A percentile compares a stretch with the other conserved stretches of the same genome.
Evolutionary conservation across 2,113 vertebrate genomes (phyloP).

Genomic region (Calypte anna): DNA sequence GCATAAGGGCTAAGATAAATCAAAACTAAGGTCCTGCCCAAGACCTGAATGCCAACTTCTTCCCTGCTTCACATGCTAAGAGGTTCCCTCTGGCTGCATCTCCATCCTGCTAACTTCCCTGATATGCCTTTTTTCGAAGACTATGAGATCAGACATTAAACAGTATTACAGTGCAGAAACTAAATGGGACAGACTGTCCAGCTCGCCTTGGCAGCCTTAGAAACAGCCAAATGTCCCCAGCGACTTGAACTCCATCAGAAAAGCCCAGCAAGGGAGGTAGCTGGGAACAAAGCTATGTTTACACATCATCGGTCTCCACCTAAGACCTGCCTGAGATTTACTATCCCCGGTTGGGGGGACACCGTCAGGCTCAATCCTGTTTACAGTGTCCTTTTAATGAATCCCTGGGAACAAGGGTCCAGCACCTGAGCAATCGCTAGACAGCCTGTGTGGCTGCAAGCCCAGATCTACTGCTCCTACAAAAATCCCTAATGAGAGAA

Average conservation of each 20-base stretch:
- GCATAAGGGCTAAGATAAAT: neutral
- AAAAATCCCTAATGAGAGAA: constrained; percentile 80
- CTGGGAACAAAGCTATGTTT: neutral
- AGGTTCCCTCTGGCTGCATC: neutral
- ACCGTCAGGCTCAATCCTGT: neutral
- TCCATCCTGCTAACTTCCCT: neutral
- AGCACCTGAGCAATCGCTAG: constrained; percentile 42
- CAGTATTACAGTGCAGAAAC: neutral
- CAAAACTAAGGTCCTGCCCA: neutral
- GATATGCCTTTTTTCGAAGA: neutral
- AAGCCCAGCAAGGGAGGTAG: neutral
- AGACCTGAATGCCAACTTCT: neutral
- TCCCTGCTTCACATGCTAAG: neutral
- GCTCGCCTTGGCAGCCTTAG: constrained; percentile 11
- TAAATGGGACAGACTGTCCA: neutral
- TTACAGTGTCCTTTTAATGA: constrained; percentile 38
- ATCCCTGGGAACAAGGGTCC: neutral
- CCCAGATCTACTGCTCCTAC: constrained; percentile 70
- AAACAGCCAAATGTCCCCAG: neutral
- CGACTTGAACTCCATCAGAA: constrained; percentile 13
- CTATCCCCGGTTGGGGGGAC: neutral
- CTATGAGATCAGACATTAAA: neutral
- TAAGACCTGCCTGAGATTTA: constrained; percentile 4
- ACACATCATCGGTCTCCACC: neutral
- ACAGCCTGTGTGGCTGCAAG: constrained; percentile 16